Evolutionary conservation across 2,888 invertebrate genomes (phyloP), one percentile per base, ranked within the genome.

Genomic region (Standfussiana lucernea): DNA sequence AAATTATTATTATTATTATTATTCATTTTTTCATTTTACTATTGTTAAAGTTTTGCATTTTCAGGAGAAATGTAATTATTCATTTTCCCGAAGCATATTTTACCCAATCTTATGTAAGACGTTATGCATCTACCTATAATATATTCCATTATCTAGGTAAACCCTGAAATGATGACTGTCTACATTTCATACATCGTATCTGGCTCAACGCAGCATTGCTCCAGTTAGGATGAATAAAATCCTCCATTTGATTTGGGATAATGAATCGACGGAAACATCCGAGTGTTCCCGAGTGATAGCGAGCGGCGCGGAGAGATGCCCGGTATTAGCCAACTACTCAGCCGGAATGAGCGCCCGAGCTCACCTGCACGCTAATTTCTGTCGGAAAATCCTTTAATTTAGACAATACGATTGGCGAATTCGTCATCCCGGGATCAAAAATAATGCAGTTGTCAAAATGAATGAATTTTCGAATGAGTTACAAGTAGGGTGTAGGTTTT

Each of bases 281-380:
- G 69, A 83, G 83, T 82, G 81, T 82, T 69, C 47, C 53, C 61
- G 68, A 66, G 47, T 56, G 81, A 82, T 83, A 81, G 83, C 72
- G 40, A 65, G 66, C 11, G 61, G 53, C 8, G 40, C 28, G 32
- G 50, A 40, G 69, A 64, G 83, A 61, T 72, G 40, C 32, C 40
- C 6, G 68, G 78, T 45, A 69, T 77, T 65, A 82, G 68, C 28
- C 24, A 32, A 35, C 50, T 50, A 71, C 61, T 77, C 35, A 50
- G 13, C 40, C 35, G 47, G 47, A 61, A 61, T 18, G 45, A 45
- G 67, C 65, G 50, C n/a, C n/a, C n/a, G n/a, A n/a, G n/a, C n/a
- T n/a, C 64, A 64, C 68, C 40, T 59, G 69, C 21, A 35, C 28
- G 10, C 13, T 79, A 21, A 79, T 69, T 37, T n/a, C 15, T 28